These are phyloP conservation scores for Orthonyx spaldingii DNA, from an alignment of 2,113 vertebrate genomes.

Conservation along the genomic window DNA sequence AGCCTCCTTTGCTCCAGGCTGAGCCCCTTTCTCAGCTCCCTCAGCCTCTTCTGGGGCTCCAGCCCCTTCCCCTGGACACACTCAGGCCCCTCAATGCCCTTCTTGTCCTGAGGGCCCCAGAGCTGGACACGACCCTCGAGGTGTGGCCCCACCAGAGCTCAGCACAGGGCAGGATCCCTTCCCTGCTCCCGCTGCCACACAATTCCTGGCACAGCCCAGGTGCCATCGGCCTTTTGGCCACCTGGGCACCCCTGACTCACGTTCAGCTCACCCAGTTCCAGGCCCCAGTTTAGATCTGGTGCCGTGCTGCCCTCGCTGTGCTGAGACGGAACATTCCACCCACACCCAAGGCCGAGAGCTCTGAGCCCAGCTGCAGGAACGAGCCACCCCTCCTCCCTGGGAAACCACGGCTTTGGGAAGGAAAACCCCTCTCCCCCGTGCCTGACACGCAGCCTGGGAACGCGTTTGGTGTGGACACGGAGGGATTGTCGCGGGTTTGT, in stretches of 20 bases:
- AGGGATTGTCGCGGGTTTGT: no score
- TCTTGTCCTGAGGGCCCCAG: neutral
- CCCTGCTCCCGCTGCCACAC: neutral
- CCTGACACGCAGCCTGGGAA: accelerated
- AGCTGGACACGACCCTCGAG: neutral
- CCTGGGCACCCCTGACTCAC: neutral
- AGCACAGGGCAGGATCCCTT: neutral
- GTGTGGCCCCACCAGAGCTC: neutral
- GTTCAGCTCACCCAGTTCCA: neutral
- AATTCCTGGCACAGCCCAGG: neutral
- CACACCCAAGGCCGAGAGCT: accelerated
- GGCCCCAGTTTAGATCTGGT: neutral
- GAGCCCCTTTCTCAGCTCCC: neutral
- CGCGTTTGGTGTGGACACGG: accelerated
- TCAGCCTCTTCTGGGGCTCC: neutral
- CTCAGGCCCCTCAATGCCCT: neutral
- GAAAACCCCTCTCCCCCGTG: accelerated
- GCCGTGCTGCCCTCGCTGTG: accelerated
- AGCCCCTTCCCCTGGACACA: accelerated
- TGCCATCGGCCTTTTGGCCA: neutral
- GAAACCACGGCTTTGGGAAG: neutral
- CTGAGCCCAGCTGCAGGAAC: neutral
- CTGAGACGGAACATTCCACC: neutral
- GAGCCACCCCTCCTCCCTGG: neutral
- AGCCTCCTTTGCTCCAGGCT: neutral